Evolutionary conservation across 2,113 vertebrate species (phyloP).

Genomic region (Gymnorhina tibicen): DNA sequence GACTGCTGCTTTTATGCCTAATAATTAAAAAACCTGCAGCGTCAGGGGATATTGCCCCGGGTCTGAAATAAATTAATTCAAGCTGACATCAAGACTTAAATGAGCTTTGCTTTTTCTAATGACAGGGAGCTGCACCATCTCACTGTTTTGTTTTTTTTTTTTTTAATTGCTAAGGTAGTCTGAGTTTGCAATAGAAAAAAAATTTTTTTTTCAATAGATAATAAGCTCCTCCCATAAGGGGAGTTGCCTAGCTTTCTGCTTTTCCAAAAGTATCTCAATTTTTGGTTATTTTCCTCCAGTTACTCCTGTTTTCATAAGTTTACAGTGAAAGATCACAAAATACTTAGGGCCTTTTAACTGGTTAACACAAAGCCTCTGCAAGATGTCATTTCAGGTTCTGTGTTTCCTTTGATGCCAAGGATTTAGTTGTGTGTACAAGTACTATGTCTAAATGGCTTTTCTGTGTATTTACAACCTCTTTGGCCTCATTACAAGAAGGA

Average conservation of each 20-base stretch:
- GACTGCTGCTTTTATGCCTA: conserved; percentile 15
- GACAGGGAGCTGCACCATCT: background rate
- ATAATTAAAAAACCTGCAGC: conserved; percentile 6
- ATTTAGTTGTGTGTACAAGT: background rate
- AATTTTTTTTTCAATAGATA: background rate
- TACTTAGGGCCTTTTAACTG: background rate
- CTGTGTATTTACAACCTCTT: background rate
- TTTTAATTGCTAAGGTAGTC: background rate
- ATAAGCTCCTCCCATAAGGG: background rate
- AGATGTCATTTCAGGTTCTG: background rate
- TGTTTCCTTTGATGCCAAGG: background rate
- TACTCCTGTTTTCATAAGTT: background rate
- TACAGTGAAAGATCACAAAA: background rate
- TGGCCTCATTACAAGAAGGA: background rate
- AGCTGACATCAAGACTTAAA: background rate
- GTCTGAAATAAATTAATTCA: conserved; percentile 2
- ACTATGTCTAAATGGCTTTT: background rate
- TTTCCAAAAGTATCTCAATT: background rate
- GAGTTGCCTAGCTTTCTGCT: background rate
- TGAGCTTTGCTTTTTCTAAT: background rate
- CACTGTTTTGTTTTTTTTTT: background rate
- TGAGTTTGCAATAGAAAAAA: background rate
- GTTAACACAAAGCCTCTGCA: background rate
- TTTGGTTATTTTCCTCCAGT: background rate
- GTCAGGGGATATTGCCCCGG: background rate